These are phyloP conservation scores for Netelia inedita DNA, from an alignment of 2,888 invertebrate genomes.

Conservation along the genomic window DNA sequence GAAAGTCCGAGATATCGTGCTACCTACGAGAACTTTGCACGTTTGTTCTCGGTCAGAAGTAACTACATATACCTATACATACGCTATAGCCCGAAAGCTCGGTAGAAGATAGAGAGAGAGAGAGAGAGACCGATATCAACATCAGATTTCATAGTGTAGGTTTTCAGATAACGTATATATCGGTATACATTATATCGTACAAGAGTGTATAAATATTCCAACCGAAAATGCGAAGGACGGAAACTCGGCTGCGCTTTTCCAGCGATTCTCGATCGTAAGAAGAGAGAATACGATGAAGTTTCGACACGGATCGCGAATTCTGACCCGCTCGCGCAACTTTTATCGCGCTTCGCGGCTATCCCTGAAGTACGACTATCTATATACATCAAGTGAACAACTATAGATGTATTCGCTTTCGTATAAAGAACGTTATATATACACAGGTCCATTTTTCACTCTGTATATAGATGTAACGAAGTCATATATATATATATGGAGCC, in stretches of 20 bases:
- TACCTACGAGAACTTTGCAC: conserved; percentile 75
- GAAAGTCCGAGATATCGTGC: conserved; percentile 48
- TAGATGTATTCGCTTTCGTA: background rate
- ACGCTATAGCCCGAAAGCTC: background rate
- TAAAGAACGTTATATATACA: background rate
- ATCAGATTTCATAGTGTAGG: no score
- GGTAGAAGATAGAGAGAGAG: background rate
- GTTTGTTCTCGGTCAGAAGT: conserved; percentile 61
- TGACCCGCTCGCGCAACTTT: conserved; percentile 58
- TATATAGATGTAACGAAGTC: background rate
- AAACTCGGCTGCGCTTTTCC: conserved; percentile 29
- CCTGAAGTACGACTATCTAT: conserved; percentile 50
- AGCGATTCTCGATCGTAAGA: conserved; percentile 20
- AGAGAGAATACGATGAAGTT: conserved; percentile 56
- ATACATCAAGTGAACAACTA: no score
- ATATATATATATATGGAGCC: conserved; percentile 5
- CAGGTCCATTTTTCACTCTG: background rate
- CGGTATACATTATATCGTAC: conserved; percentile 1
- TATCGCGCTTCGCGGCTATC: conserved; percentile 38
- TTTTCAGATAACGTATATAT: no score
- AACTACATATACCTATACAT: conserved; percentile 65
- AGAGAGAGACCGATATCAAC: background rate
- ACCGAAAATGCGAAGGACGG: conserved; percentile 71
- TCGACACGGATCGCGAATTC: conserved; percentile 61
- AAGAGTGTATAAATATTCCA: conserved; percentile 2